Base-by-base conservation (phyloP, 2,113 vertebrate species). In the Uria aalge region DNA sequence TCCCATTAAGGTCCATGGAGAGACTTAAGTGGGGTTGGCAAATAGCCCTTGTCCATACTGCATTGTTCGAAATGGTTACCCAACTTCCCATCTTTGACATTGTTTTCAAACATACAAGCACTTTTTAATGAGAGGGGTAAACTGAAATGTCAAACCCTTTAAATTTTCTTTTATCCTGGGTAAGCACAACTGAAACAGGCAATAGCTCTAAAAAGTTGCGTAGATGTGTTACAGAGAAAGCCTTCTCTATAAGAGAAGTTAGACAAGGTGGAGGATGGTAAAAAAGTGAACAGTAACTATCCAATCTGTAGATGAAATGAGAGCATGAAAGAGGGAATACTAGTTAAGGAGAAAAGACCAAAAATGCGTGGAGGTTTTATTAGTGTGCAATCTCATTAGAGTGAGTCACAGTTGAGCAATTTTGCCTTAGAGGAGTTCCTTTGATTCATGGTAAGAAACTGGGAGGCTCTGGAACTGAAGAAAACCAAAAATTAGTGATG, bases 381-480 rank as follows among this genome's bases (percentile, higher is more conserved):
- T 95, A 90, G 71, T 79, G 52, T 94, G 36, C 62, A 68, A 85
- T 85, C 81, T 88, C 71, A 66, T 85, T 93, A 88, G 45, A 84
- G 77, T 92, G 72, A 93, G 47, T 90, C 48, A 73, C 26, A 50
- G 59, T 32, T 90, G 82, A 92, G 88, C 47, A 94, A 92, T 92
- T 95, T 92, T 97, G 88, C 93, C 75, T 90, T 74, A 90, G 72
- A 96, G 82, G 40, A 86, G 23, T 63, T 96, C 41, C 63, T 96
- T 90, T 90, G 72, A 95, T 79, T 77, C 82, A 56, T 71, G 50
- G 85, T 50, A 95, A 92, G 86, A 96, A 86, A 80, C 47, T 92
- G 75, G 29, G 47, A 90, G 38, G 29, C 10, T 88, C 55, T 74
- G 78, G 52, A 93, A 80, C 55, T 4, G 2, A 79, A 93, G 55